Evolutionary conservation across 2,888 invertebrate genomes (phyloP).

Genomic region (Pilophorus perplexus): DNA sequence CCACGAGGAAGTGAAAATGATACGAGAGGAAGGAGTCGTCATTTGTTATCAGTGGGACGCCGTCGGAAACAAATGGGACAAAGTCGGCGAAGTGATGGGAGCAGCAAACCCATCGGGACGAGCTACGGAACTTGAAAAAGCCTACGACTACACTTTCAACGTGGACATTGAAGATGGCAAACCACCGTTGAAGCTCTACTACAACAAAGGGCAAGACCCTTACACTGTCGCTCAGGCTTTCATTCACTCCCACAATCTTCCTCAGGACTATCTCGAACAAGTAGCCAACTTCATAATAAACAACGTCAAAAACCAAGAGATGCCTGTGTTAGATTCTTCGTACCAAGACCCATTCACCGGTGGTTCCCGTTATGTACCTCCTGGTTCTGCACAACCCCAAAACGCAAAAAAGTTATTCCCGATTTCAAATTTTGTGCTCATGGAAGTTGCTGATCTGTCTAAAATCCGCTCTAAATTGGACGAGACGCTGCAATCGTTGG

Average conservation of each 20-base stretch:
- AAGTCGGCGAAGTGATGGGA: slow-evolving; percentile 35
- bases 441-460: slow-evolving; percentile 28
- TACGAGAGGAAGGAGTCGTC: background rate
- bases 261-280: slow-evolving; percentile 28
- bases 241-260: slow-evolving; percentile 26
- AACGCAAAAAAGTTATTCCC: slow-evolving; percentile 32
- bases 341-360: slow-evolving; percentile 37
- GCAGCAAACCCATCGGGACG: slow-evolving; percentile 11
- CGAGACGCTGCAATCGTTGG: slow-evolving; percentile 15
- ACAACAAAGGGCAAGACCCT: slow-evolving; percentile 85
- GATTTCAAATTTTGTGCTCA: slow-evolving; percentile 11
- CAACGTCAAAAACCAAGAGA: slow-evolving; percentile 9
- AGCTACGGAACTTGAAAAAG: slow-evolving; percentile 22
- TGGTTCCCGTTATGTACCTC: slow-evolving; percentile 32
- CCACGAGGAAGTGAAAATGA: slow-evolving; percentile 25
- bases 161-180: slow-evolving; percentile 92
- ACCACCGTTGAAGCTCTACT: slow-evolving; percentile 86
- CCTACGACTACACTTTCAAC: slow-evolving; percentile 90
- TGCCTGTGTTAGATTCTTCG: slow-evolving; percentile 6
- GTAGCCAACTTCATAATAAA: slow-evolving; percentile 29
- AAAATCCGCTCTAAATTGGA: slow-evolving; percentile 32
- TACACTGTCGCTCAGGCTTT: slow-evolving; percentile 58
- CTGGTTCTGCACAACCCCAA: background rate
- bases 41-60: slow-evolving; percentile 27
- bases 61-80: slow-evolving; percentile 2